Evolutionary conservation across 1,140 invertebrate species (phyloP), one percentile per base, ranked within the genome.

Genomic region (Zelostemma sp.): DNA sequence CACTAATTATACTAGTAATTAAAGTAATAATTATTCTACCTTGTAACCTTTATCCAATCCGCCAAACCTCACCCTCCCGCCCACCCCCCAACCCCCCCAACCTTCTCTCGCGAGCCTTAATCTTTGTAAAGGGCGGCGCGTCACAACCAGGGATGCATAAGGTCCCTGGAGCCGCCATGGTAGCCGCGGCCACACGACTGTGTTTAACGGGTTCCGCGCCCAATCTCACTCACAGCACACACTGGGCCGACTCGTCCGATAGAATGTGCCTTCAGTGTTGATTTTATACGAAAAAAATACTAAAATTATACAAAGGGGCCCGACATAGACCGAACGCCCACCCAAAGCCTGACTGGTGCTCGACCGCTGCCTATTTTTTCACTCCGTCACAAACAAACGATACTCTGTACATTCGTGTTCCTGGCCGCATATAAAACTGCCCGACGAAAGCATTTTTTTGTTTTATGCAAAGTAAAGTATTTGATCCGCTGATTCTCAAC

Each of bases 251-350:
- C 90, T 92, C 91, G 91, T 93, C 92, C 91, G 92, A 92, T 91
- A 91, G 91, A 90, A 93, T 93, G 91, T 93, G 91, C 91, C 91
- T 93, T 93, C 91, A 90, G 90, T 91, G 90, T 92, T 90, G 88
- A 90, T 90, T 90, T 93, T 92, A 91, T 92, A 92, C 90, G 88
- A 91, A 90, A 90, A 88, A 88, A 88, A 89, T 81, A 86, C 84
- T 85, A 85, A 85, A 90, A 90, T 89, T 88, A 88, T 89, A 90
- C 89, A 87, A 88, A 89, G 86, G 89, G 92, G 91, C 91, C 91
- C 91, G 91, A 90, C 91, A 93, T 93, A 93, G 91, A 89, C 88
- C 89, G 88, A 86, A 87, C 82, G 89, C 89, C 88, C 87, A 89
- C 88, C 88, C 88, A 88, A 89, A 89, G 87, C 85, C 80, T 84